Evolutionary conservation across 2,888 invertebrate species (phyloP).

Genomic region (Choreutis nemorana): DNA sequence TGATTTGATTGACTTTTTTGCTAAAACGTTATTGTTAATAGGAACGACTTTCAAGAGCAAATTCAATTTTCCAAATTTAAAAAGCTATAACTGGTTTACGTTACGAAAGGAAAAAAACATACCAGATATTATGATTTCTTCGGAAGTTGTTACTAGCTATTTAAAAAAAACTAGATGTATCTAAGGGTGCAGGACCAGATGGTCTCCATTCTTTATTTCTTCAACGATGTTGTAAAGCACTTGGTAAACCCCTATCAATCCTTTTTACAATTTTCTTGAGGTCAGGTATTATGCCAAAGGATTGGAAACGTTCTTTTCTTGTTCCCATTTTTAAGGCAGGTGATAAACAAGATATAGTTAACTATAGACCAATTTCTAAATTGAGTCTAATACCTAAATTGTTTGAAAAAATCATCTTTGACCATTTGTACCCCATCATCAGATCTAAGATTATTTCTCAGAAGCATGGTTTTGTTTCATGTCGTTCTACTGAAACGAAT

Average conservation of each 20-base stretch:
- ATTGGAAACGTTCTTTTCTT: not conserved
- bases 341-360: not conserved
- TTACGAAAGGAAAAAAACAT: too few relatives aligned
- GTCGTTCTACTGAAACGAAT: not conserved
- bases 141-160: not conserved
- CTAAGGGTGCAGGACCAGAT: not conserved
- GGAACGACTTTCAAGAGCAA: constrained; percentile 2
- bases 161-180: not conserved
- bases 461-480: not conserved
- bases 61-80: constrained; percentile 1
- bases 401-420: not conserved
- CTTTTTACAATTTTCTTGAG: not conserved
- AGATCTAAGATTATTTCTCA: not conserved
- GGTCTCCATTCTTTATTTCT: not conserved
- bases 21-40: not conserved
- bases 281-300: not conserved
- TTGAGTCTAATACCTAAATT: not conserved
- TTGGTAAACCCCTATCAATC: not conserved
- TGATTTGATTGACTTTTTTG: constrained; percentile 1
- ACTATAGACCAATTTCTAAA: not conserved
- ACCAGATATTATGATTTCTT: not conserved
- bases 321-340: not conserved
- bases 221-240: not conserved
- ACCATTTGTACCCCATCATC: not conserved
- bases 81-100: too few relatives aligned